Percentiles rank a stretch among this genome's conserved stretches.
These are phyloP conservation scores for Takifugu ocellatus DNA, from an alignment of 2,797 vertebrate genomes.

Conservation along the genomic window DNA sequence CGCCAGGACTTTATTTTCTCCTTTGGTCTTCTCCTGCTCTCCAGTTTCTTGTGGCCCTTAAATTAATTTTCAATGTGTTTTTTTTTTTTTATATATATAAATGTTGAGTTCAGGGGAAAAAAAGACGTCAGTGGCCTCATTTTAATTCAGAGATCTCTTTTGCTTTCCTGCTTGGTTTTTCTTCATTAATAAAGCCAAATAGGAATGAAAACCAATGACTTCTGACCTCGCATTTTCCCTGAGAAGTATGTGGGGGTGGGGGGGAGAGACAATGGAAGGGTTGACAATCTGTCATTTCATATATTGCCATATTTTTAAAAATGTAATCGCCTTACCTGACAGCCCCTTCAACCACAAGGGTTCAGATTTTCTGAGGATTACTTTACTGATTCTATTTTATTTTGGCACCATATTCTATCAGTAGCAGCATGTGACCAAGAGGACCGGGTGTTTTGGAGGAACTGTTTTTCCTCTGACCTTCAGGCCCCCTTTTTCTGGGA, in stretches of 20 bases:
- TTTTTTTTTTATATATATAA: conserved; percentile 60
- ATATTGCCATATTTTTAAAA: too few species aligned
- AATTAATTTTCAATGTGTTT: conserved; percentile 60
- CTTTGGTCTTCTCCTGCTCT: conserved; percentile 23
- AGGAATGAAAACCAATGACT: conserved; percentile 64
- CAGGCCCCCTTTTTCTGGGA: conserved; percentile 2
- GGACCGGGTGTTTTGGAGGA: conserved; percentile 5
- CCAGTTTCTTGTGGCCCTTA: conserved; percentile 30
- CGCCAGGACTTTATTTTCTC: conserved; percentile 16
- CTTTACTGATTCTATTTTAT: conserved; percentile 21
- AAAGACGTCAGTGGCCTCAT: conserved; percentile 67
- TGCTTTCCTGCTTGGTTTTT: conserved; percentile 28
- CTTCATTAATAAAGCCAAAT: conserved; percentile 58
- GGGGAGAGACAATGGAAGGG: background rate
- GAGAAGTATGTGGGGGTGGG: conserved; percentile 45
- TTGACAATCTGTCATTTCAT: too few species aligned
- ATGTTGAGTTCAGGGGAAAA: conserved; percentile 43
- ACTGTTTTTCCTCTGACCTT: conserved; percentile 44
- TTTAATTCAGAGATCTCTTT: conserved; percentile 63
- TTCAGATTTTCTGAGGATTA: conserved; percentile 16
- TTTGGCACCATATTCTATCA: conserved; percentile 50
- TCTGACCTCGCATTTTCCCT: conserved; percentile 43
- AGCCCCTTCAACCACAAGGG: conserved; percentile 28
- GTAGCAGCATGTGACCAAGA: conserved; percentile 13
- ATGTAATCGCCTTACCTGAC: conserved; percentile 51